These are phyloP conservation scores for Zonotrichia leucophrys DNA, from an alignment of 2,113 vertebrate genomes.

Conservation along the genomic window DNA sequence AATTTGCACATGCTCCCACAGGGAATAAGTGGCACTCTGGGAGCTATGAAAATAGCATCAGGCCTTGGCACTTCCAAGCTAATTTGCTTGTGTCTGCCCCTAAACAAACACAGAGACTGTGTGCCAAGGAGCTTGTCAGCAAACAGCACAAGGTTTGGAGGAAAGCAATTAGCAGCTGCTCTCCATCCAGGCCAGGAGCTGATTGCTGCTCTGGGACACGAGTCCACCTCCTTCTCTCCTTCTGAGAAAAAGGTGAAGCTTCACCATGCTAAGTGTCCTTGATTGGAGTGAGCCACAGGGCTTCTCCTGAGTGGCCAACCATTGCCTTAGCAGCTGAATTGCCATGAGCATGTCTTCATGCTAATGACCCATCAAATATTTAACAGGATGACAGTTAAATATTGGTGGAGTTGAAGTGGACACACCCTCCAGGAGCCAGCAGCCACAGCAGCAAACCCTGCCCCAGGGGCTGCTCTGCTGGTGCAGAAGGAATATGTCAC, in stretches of 20 bases:
- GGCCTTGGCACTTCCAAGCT: slow-evolving; percentile 13
- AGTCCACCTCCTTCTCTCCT: not conserved
- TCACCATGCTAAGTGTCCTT: not conserved
- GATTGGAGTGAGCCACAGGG: not conserved
- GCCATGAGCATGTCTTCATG: not conserved
- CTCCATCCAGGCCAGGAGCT: not conserved
- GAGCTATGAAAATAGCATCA: slow-evolving; percentile 16
- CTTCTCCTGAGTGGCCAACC: not conserved
- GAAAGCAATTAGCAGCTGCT: slow-evolving; percentile 50
- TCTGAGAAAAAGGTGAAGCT: not conserved
- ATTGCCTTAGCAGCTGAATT: not conserved
- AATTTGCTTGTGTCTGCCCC: slow-evolving; percentile 41
- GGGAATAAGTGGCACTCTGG: slow-evolving; percentile 36
- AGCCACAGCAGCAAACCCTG: not conserved
- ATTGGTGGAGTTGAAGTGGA: not conserved
- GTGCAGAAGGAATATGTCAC: not conserved
- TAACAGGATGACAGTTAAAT: not conserved
- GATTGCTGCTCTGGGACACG: not conserved
- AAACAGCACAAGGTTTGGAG: slow-evolving; percentile 31
- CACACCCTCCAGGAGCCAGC: not conserved
- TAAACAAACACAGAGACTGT: slow-evolving; percentile 25
- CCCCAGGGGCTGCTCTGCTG: not conserved
- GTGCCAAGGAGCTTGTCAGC: slow-evolving; percentile 39
- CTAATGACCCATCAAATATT: not conserved
- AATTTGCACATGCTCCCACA: slow-evolving; percentile 57